phyloP scores from a whole-genome alignment of 64 coral and sea anemone genomes.

The Porites lutea region DNA sequence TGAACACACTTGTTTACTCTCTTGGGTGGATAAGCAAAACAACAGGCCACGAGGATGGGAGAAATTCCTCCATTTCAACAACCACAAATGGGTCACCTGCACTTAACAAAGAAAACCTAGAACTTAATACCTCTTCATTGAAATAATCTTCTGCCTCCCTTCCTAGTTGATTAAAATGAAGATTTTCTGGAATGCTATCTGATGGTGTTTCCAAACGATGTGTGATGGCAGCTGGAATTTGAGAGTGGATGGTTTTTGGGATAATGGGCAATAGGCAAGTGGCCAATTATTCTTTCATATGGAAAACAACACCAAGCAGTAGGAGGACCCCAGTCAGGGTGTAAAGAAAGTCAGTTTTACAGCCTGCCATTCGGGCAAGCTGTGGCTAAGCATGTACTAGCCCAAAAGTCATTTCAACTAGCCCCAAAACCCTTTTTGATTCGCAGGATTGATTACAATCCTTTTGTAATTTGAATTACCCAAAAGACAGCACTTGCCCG shows the following conservation, averaged over 20 bases:
- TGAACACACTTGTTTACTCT: background rate
- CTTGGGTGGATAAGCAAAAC: background rate
- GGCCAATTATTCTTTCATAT: conserved; percentile 28
- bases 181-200: background rate
- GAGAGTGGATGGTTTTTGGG: background rate
- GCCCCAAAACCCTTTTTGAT: too few relatives aligned
- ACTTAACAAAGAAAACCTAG: background rate
- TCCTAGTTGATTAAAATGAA: background rate
- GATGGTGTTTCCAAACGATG: conserved; percentile 11
- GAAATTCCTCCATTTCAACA: conserved; percentile 13
- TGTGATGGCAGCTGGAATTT: conserved; percentile 9
- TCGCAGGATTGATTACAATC: too few relatives aligned
- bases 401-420: too few relatives aligned
- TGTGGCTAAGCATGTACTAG: too few relatives aligned
- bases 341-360: too few relatives aligned
- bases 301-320: conserved; percentile 33
- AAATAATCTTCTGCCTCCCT: conserved; percentile 29
- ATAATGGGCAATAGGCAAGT: background rate
- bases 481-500: too few relatives aligned
- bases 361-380: too few relatives aligned
- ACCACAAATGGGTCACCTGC: background rate
- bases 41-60: background rate
- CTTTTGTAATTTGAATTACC: too few relatives aligned
- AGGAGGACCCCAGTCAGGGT: too few relatives aligned
- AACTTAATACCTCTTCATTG: background rate